phyloP scores from a whole-genome alignment of 2,113 vertebrate genomes.

The Oncorhynchus masou region DNA sequence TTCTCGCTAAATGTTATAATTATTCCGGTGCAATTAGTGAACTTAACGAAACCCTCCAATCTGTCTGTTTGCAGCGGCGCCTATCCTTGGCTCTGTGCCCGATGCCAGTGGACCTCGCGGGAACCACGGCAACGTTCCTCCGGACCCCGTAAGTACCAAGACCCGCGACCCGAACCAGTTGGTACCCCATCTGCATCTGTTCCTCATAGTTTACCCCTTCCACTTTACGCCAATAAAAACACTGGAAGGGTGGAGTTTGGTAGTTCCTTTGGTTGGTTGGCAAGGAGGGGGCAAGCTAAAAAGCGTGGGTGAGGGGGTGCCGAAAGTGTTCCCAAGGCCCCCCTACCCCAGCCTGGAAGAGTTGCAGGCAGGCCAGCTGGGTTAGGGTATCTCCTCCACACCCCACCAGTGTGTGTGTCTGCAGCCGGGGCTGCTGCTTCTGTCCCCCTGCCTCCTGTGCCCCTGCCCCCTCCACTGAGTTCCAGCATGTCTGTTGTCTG shows the following conservation, averaged over 20 bases:
- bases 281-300: conserved; percentile 64
- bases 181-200: conserved; percentile 58
- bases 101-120: conserved; percentile 84
- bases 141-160: conserved; percentile 69
- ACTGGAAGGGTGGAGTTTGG: conserved; percentile 74
- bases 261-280: conserved; percentile 76
- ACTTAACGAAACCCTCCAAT: conserved; percentile 83
- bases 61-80: conserved; percentile 80
- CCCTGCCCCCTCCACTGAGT: conserved; percentile 79
- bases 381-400: conserved; percentile 80
- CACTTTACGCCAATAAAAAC: conserved; percentile 52
- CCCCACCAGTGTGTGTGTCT: conserved; percentile 64
- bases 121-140: conserved; percentile 77
- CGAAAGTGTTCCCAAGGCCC: conserved; percentile 74
- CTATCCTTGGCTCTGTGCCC: conserved; percentile 86
- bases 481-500: conserved; percentile 84
- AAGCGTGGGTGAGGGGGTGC: conserved; percentile 64
- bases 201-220: conserved; percentile 64
- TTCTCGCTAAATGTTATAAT: conserved; percentile 65
- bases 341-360: conserved; percentile 61
- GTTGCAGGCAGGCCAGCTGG: conserved; percentile 78
- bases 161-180: conserved; percentile 54
- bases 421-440: conserved; percentile 55
- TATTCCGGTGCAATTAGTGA: conserved; percentile 55
- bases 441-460: conserved; percentile 62